Base-by-base conservation (phyloP, 2,113 vertebrate genomes). In the Brachyhypopomus gauderio region DNA sequence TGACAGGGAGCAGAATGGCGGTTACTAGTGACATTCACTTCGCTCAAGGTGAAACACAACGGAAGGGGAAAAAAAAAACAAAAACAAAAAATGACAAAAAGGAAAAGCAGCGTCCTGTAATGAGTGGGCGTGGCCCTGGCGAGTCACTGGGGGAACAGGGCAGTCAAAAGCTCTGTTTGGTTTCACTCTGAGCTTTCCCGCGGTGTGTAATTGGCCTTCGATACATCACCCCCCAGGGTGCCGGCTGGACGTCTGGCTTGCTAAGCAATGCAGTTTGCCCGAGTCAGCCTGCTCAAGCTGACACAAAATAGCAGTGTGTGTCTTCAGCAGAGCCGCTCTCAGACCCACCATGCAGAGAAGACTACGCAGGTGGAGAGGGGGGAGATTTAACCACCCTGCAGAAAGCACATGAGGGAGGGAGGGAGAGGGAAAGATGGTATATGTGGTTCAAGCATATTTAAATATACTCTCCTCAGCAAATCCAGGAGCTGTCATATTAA, bases 391-490 rank as follows among this genome's bases (percentile, higher is more conserved):
- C 66, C 75, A 52, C 80, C 77, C 55, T 80, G 81, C 81, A 86
- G 73, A 84, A 82, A 85, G 22, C 7, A 25, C 17, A n/a, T 34
- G 25, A 25, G 52, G n/a, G 84, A 64, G n/a, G 2, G 17, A 52
- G 14, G 14, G 30, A 60, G 67, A 56, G 77, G 38, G 45, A 12
- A 73, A 85, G 45, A 52, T 52, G 45, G 88, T 84, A 86, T 86
- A 86, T 70, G 79, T 85, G 80, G 86, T 91, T 92, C 88, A 89
- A 88, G 87, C 85, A 86, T 87, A 90, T 91, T 90, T 90, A 89
- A 92, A 92, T 91, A 91, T 90, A 89, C 81, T 38, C 87, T 89
- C 85, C 92, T 91, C 90, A 92, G 89, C 91, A 92, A 88, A 90
- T 91, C 85, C 90, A 90, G 92, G 85, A 91, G 84, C 90, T 91